phyloP scores from a whole-genome alignment of 2,888 invertebrate species.

The Apotomis betuletana region DNA sequence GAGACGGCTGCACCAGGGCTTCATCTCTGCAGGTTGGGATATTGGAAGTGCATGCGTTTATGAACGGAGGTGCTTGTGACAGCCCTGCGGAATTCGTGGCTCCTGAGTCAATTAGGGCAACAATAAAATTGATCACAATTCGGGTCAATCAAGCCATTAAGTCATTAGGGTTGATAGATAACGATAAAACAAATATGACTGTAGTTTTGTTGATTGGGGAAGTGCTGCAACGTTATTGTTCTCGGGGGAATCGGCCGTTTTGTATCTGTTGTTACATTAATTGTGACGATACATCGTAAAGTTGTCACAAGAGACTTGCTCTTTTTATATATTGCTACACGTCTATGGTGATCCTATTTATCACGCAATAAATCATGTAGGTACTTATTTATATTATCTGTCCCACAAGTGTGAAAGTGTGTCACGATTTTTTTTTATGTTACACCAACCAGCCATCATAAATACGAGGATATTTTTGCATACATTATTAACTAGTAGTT shows the following conservation, averaged over 20 bases:
- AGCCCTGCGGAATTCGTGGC: constrained; percentile 28
- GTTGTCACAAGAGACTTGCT: constrained; percentile 8
- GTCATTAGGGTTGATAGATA: constrained; percentile 42
- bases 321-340: not conserved
- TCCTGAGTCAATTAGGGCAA: constrained; percentile 66
- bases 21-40: constrained; percentile 71
- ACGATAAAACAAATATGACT: constrained; percentile 41
- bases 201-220: constrained; percentile 41
- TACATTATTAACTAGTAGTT: no score
- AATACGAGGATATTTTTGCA: no score
- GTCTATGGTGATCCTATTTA: no score
- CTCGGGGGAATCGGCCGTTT: constrained; percentile 33
- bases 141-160: constrained; percentile 63
- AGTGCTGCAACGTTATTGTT: constrained; percentile 40
- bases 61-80: constrained; percentile 39
- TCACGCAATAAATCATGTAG: no score
- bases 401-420: no score
- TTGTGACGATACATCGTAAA: constrained; percentile 33
- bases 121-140: constrained; percentile 73
- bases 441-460: no score
- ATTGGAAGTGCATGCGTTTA: constrained; percentile 72
- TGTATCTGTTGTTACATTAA: constrained; percentile 36
- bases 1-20: constrained; percentile 57
- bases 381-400: no score
- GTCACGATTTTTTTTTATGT: no score